Evolutionary conservation across 2,888 invertebrate species (phyloP), one percentile per base, ranked within the genome.

Genomic region (Aphrophora alni): DNA sequence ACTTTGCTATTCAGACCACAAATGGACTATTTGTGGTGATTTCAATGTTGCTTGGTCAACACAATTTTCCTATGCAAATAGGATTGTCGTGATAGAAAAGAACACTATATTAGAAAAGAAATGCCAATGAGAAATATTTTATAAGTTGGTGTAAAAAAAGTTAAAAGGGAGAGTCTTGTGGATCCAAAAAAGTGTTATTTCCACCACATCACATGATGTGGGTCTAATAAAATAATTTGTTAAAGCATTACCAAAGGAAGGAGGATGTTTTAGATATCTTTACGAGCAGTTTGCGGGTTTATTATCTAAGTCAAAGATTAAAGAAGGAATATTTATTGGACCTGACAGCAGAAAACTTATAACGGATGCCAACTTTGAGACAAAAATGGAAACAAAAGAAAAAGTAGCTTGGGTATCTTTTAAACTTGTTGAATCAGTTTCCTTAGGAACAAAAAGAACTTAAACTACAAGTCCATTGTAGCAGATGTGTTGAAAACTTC

Each of bases 31-130:
- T 73, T 85, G 85, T 82, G 84, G 80, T 87, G 38, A 44, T 84
- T 17, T 77, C 75, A 21, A 78, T 87, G 28, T 76, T 86, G 21
- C 78, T 86, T 24, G 86, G 86, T 4, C 84, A 85, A 77, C 86
- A 87, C 82, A 75, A 77, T n/a, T 85, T 86, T 86, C 75, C 78
- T 85, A 14, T 86, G 85, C 78, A 75, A 85, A 26, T 87, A 84
- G 85, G 85, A 86, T 81, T 85, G 86, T 81, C 82, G 85, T 78
- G 85, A 79, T 81, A 83, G 77, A 80, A 59, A 81, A n/a, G n/a
- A n/a, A 38, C 87, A 86, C 80, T 85, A 84, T 79, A 78, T 76
- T 26, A 80, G 82, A 80, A 85, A 84, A 77, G 69, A 82, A 38
- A 85, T 83, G 83, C 82, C 83, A 38, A 12, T 38, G 51, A 75